Percentiles rank a stretch among this genome's conserved stretches.
Evolutionary conservation across 2,113 vertebrate genomes (phyloP).

Genomic region (Oncorhynchus mykiss): DNA sequence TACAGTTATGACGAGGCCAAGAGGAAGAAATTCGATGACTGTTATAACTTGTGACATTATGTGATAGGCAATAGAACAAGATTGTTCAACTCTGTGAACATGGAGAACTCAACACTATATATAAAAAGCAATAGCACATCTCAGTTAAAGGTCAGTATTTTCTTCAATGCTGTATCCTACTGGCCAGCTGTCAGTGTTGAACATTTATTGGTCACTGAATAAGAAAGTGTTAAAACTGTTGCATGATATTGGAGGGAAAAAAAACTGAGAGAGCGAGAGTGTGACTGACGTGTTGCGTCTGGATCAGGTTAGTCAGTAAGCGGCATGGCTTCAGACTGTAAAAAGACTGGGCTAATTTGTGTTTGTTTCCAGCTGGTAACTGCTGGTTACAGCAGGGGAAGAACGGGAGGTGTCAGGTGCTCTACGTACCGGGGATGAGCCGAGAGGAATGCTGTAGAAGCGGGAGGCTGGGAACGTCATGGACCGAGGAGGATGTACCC

Average conservation of each 20-base stretch:
- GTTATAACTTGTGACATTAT: conserved; percentile 26
- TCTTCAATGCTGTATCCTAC: conserved; percentile 24
- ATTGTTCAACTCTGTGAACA: conserved; percentile 42
- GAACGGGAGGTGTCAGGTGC: conserved; percentile 95
- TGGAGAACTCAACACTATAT: background rate
- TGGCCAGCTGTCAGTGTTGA: conserved; percentile 10
- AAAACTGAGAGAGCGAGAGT: background rate
- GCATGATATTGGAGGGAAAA: background rate
- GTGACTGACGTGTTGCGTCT: conserved; percentile 70
- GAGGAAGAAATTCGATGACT: background rate
- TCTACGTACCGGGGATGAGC: conserved; percentile 93
- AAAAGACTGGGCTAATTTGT: conserved; percentile 62
- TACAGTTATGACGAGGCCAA: no score
- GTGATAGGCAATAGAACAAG: conserved; percentile 50
- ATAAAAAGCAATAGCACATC: no score
- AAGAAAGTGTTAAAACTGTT: conserved; percentile 17
- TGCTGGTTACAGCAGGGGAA: conserved; percentile 97
- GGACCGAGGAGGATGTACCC: conserved; percentile 96
- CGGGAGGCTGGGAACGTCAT: conserved; percentile 90
- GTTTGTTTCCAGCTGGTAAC: conserved; percentile 86
- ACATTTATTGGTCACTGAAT: conserved; percentile 26
- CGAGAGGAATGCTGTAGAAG: conserved; percentile 95
- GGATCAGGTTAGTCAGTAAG: conserved; percentile 23
- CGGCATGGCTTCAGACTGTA: conserved; percentile 74
- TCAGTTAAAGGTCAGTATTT: background rate